Base-by-base conservation (phyloP, 2,113 vertebrate genomes). In the Phalacrocorax aristotelis region DNA sequence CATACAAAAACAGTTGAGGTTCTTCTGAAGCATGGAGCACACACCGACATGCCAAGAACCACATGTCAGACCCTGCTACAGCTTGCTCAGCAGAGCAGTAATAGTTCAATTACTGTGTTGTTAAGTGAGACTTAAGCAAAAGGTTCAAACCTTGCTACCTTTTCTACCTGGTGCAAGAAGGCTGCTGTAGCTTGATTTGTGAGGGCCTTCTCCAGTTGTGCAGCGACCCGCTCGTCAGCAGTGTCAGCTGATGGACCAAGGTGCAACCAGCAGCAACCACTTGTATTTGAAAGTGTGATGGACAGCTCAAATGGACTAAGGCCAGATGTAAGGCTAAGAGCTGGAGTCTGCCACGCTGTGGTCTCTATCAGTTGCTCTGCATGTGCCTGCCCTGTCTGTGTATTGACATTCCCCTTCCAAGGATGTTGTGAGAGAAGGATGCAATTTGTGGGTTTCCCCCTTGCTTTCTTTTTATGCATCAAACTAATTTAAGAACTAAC, bases 1-100 rank as follows among this genome's bases (percentile, higher is more conserved):
- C 98, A 99, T 61, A 89, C 96, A 1, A 98, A 98, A 70, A 96
- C 98, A 1, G 98, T 98, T 29, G 98, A 98, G 60, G 92, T 98
- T 57, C 98, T 99, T 48, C 97, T 99, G 75, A 98, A 96, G 36
- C 97, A 98, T 0, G 98, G 98, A 7, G 98, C 97, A 0, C 84
- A 96, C 23, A 38, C 96, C 76, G 96, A 93, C 71, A 17, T 97
- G 85, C 98, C 97, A 26, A 98, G 98, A 62, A 36, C 90, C 72
- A 61, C 83, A 18, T 83, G 92, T 72, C 98, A 98, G 80, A 76
- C 89, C 13, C 22, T 49, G n/a, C 95, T 80, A 5, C 93, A 19
- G 10, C 80, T 95, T 12, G 49, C 89, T 78, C 71, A 83, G 79
- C 84, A 93, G 18, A 75, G 70, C 36, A 71, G 87, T 46, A 89